Evolutionary conservation across 1,140 invertebrate genomes (phyloP).

Genomic region (Drosophila auraria): DNA sequence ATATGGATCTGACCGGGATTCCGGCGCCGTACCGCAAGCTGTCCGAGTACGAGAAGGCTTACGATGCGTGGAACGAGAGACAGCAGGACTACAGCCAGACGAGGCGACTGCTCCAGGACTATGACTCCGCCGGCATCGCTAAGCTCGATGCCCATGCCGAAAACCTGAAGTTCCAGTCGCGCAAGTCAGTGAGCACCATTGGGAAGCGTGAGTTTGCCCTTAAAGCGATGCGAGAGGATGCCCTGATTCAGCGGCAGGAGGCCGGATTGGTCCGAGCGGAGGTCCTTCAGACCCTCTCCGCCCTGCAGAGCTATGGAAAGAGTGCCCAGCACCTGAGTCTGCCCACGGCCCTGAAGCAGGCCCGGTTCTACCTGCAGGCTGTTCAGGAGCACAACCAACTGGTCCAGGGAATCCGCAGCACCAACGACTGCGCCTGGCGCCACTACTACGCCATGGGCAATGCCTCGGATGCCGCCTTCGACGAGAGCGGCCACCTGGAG

Average conservation of each 20-base stretch:
- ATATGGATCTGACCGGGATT: conserved; percentile 88
- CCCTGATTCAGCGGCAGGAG: conserved; percentile 38
- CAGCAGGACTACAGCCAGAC: conserved; percentile 84
- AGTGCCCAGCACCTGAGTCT: conserved; percentile 75
- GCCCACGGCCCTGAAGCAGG: conserved; percentile 76
- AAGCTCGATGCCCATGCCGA: conserved; percentile 78
- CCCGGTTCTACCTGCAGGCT: conserved; percentile 72
- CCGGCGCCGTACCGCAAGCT: conserved; percentile 90
- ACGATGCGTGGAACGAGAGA: conserved; percentile 75
- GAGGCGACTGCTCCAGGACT: conserved; percentile 58
- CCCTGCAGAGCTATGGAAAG: conserved; percentile 70
- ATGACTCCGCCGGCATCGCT: conserved; percentile 60
- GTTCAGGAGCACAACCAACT: conserved; percentile 68
- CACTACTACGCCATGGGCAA: conserved; percentile 75
- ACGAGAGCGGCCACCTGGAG: conserved; percentile 78
- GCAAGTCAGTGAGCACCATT: conserved; percentile 66
- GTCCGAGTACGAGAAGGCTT: conserved; percentile 82
- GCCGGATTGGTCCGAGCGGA: conserved; percentile 42
- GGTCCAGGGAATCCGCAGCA: conserved; percentile 62
- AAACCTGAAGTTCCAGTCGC: conserved; percentile 72
- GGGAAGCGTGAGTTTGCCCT: conserved; percentile 60
- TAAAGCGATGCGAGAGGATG: conserved; percentile 55
- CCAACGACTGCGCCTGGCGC: conserved; percentile 73
- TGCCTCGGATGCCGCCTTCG: conserved; percentile 75
- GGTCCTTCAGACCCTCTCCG: conserved; percentile 62